Percentiles rank a stretch among this genome's conserved stretches.
These are phyloP conservation scores for Astyanax mexicanus DNA, from an alignment of 2,797 vertebrate genomes.

Conservation along the genomic window DNA sequence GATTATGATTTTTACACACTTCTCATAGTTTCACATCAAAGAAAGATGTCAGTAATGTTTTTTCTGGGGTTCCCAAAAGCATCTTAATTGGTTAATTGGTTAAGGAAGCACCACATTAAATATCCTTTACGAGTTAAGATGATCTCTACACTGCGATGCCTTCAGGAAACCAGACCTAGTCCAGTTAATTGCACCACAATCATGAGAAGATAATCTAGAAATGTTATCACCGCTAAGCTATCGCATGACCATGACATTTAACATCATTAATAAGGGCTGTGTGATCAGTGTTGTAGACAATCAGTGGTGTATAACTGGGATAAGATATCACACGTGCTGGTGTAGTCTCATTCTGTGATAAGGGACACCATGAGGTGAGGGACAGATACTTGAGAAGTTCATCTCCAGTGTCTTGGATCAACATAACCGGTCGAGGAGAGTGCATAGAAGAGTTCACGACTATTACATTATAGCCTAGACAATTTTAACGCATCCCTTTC, in stretches of 20 bases:
- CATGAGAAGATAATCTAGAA: constrained; percentile 33
- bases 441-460: not conserved
- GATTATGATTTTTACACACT: not conserved
- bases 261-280: constrained; percentile 19
- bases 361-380: constrained; percentile 29
- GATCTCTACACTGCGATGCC: too few relatives aligned
- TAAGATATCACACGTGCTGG: constrained; percentile 17
- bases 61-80: too few relatives aligned
- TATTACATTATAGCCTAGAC: not conserved
- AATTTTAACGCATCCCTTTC: too few relatives aligned
- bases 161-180: not conserved
- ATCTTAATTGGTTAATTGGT: too few relatives aligned
- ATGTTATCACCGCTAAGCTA: constrained; percentile 28
- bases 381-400: constrained; percentile 31
- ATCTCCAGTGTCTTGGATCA: constrained; percentile 40
- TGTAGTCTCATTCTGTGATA: constrained; percentile 34
- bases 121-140: too few relatives aligned
- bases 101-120: too few relatives aligned
- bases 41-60: not conserved
- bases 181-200: constrained; percentile 15
- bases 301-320: constrained; percentile 40
- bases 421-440: constrained; percentile 5
- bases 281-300: constrained; percentile 24
- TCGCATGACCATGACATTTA: constrained; percentile 34
- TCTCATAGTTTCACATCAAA: not conserved